phyloP scores from a whole-genome alignment of 2,797 vertebrate genomes.

The Trachops cirrhosus region DNA sequence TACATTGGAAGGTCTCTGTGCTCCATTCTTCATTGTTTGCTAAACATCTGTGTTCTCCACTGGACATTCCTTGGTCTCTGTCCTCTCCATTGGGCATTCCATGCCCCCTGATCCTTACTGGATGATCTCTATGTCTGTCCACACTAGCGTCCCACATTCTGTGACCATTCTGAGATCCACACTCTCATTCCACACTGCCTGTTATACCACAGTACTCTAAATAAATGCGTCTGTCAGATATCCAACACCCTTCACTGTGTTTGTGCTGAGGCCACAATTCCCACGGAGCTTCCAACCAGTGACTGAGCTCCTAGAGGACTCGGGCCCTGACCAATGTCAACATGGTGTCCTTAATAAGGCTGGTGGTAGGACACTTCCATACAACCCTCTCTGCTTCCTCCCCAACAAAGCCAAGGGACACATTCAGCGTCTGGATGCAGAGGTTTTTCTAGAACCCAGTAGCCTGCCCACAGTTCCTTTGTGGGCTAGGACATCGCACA shows the following conservation, averaged over 20 bases:
- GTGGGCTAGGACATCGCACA: not conserved
- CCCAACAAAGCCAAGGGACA: not conserved
- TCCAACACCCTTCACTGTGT: not conserved
- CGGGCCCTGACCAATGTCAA: not conserved
- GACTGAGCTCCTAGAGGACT: not conserved
- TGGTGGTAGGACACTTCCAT: not conserved
- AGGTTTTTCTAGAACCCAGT: not conserved
- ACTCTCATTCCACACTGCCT: no score
- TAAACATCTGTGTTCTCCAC: not conserved
- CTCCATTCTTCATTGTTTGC: not conserved
- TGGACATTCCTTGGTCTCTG: not conserved
- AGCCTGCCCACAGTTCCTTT: not conserved
- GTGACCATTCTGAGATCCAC: not conserved
- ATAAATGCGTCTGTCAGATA: not conserved
- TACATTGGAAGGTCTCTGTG: not conserved
- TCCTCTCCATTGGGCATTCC: not conserved
- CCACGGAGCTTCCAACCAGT: not conserved
- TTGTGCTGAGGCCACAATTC: not conserved
- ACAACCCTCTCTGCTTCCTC: not conserved
- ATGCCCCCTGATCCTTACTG: not conserved
- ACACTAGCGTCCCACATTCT: not conserved
- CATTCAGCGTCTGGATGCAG: not conserved
- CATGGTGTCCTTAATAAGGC: not conserved
- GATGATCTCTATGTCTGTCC: not conserved
- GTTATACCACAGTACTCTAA: not conserved